phyloP scores from a whole-genome alignment of 2,888 invertebrate species.

The Lasioglossum morio region DNA sequence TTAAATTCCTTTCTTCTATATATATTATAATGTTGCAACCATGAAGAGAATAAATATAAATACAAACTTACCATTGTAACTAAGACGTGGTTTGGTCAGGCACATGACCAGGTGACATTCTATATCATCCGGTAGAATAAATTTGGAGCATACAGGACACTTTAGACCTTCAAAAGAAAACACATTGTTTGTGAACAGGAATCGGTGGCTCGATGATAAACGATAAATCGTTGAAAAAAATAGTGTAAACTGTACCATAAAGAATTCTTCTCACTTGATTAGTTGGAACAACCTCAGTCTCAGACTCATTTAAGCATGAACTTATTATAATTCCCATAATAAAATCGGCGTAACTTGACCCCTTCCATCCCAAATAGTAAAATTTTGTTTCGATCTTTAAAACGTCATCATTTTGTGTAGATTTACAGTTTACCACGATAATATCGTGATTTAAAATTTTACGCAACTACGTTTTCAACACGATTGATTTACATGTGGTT shows the following conservation, averaged over 20 bases:
- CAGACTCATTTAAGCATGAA: slow-evolving; percentile 82
- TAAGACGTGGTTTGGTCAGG: slow-evolving; percentile 99
- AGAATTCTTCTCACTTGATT: slow-evolving; percentile 81
- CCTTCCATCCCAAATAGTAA: slow-evolving; percentile 71
- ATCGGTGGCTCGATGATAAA: neutral
- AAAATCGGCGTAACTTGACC: slow-evolving; percentile 75
- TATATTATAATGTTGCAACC: neutral
- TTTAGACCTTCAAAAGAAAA: slow-evolving; percentile 94
- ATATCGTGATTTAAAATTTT: slow-evolving; percentile 66
- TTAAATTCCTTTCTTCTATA: neutral
- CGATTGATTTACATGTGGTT: slow-evolving; percentile 82
- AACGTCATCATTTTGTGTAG: slow-evolving; percentile 25
- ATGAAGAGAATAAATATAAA: neutral
- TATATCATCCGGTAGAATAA: slow-evolving; percentile 98
- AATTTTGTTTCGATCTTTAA: slow-evolving; percentile 13
- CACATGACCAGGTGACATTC: slow-evolving; percentile 99
- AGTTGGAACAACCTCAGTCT: slow-evolving; percentile 81
- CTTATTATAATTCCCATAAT: slow-evolving; percentile 84
- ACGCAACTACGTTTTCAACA: slow-evolving; percentile 63
- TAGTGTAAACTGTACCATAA: slow-evolving; percentile 76
- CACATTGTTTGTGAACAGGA: slow-evolving; percentile 34
- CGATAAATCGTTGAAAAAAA: slow-evolving; percentile 23
- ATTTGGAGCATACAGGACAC: slow-evolving; percentile 99
- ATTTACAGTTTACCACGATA: slow-evolving; percentile 19
- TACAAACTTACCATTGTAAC: slow-evolving; percentile 95